These are phyloP conservation scores for Sarcophaga carnaria DNA, from an alignment of 2,888 invertebrate genomes.

Conservation along the genomic window DNA sequence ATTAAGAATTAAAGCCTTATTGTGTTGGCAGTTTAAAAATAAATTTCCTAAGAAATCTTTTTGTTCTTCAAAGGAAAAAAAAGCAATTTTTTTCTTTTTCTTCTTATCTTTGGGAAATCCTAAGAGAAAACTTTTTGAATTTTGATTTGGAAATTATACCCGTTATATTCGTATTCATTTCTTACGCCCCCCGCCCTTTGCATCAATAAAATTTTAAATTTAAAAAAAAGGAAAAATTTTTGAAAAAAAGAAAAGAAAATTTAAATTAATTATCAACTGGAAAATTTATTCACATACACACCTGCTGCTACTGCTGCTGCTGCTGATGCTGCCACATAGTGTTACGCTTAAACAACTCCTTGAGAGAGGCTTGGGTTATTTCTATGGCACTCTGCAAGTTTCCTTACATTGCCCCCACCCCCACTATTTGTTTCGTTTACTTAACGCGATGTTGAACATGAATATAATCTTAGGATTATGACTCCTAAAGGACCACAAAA, in stretches of 20 bases:
- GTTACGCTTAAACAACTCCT: neutral
- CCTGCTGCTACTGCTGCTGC: neutral
- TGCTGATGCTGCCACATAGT: neutral
- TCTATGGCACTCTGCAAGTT: neutral
- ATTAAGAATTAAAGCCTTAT: neutral
- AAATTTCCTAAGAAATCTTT: neutral
- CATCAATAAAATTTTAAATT: conserved; percentile 39
- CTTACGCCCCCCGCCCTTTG: neutral
- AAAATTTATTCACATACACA: neutral
- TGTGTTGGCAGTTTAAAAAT: neutral
- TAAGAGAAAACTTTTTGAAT: neutral
- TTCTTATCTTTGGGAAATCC: neutral
- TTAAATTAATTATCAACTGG: conserved; percentile 48
- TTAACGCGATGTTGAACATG: conserved; percentile 74
- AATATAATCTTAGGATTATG: conserved; percentile 80
- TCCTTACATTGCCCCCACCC: neutral
- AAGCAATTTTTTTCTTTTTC: neutral
- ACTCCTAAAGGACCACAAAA: conserved; percentile 73
- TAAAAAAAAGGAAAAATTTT: neutral
- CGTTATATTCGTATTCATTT: neutral
- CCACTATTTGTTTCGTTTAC: conserved; percentile 18
- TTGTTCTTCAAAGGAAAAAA: neutral
- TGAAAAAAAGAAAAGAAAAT: neutral
- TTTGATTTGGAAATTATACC: neutral
- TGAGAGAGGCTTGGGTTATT: neutral